Percentiles rank a stretch among this genome's conserved stretches.
These are phyloP conservation scores for Heptranchias perlo DNA, from an alignment of 2,113 vertebrate species.

Conservation along the genomic window DNA sequence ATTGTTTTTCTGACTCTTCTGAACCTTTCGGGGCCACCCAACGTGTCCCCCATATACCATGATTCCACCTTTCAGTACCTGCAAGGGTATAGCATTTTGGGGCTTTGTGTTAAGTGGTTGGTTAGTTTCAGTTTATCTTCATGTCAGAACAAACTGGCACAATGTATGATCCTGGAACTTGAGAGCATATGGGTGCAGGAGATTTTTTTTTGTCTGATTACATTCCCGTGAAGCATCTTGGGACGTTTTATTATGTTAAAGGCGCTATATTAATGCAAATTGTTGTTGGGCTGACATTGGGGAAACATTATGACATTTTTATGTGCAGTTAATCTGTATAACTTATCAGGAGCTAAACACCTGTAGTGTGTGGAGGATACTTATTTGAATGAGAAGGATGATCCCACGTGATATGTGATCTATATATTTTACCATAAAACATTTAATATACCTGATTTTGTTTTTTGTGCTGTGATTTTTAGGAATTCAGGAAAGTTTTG, in stretches of 20 bases:
- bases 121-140: too few species aligned
- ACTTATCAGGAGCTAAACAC: neutral
- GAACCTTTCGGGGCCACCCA: too few species aligned
- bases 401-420: too few species aligned
- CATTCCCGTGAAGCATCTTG: neutral
- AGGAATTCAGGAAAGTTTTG: slow-evolving; percentile 38
- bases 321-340: neutral
- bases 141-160: too few species aligned
- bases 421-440: neutral
- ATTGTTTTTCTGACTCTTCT: too few species aligned
- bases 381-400: too few species aligned
- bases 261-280: neutral
- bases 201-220: neutral
- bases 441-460: neutral
- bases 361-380: neutral
- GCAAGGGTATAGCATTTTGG: too few species aligned
- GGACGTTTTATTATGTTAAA: neutral
- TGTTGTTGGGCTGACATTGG: neutral
- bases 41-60: too few species aligned
- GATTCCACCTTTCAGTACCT: too few species aligned
- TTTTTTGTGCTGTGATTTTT: neutral
- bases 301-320: neutral
- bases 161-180: too few species aligned
- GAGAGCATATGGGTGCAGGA: too few species aligned
- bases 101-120: too few species aligned